A percentile compares a stretch with the other conserved stretches of the same genome.
These are phyloP conservation scores for Aspidoscelis tigris DNA, from an alignment of 2,113 vertebrate genomes.

Conservation along the genomic window DNA sequence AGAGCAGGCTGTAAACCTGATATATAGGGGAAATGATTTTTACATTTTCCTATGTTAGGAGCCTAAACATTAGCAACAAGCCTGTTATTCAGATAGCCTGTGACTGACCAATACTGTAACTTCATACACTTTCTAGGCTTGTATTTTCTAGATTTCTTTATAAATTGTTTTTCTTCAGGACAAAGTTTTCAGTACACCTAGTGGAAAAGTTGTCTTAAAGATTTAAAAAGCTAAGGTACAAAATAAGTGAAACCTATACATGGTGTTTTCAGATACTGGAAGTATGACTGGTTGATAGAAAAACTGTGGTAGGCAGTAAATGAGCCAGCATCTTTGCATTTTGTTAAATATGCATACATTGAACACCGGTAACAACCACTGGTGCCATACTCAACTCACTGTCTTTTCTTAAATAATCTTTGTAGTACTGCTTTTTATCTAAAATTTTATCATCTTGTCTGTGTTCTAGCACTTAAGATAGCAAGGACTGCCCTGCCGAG, in stretches of 20 bases:
- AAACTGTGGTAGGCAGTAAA: slow-evolving; percentile 13
- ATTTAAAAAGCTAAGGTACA: slow-evolving; percentile 74
- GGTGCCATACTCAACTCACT: slow-evolving; percentile 32
- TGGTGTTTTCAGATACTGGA: slow-evolving; percentile 41
- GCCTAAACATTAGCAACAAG: slow-evolving; percentile 60
- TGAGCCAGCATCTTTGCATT: slow-evolving; percentile 22
- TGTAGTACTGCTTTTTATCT: not conserved
- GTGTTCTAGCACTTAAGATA: slow-evolving; percentile 29
- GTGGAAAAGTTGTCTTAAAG: slow-evolving; percentile 70
- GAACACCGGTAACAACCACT: slow-evolving; percentile 24
- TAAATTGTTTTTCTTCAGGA: slow-evolving; percentile 61
- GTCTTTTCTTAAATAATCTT: slow-evolving; percentile 41
- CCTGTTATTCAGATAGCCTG: slow-evolving; percentile 66
- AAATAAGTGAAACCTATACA: slow-evolving; percentile 53
- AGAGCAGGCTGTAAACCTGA: slow-evolving; percentile 50
- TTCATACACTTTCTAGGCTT: slow-evolving; percentile 65
- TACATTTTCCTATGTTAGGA: slow-evolving; percentile 74
- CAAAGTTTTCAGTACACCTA: slow-evolving; percentile 57
- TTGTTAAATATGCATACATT: not conserved
- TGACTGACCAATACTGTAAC: slow-evolving; percentile 54
- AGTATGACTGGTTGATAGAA: slow-evolving; percentile 49
- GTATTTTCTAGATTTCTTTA: slow-evolving; percentile 59
- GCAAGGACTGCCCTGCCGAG: slow-evolving; percentile 9
- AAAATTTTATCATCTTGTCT: slow-evolving; percentile 21
- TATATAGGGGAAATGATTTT: slow-evolving; percentile 45